Conservation (phyloP, 2,888 invertebrate genomes). For the Eristalis intricaria region DNA sequence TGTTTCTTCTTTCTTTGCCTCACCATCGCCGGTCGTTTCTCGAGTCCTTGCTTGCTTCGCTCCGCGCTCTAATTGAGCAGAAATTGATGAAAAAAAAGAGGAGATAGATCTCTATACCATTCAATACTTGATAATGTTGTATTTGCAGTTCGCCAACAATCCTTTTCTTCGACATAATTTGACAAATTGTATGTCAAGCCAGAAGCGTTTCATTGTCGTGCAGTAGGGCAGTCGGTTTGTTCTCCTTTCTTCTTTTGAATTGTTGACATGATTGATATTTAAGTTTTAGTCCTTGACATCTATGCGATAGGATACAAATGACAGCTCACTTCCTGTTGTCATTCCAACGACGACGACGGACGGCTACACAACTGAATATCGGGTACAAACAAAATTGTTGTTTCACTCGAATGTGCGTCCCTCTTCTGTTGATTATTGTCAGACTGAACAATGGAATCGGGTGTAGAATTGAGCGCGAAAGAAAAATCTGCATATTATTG, state of each 20-base stretch:
- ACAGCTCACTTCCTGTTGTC: conserved; percentile 63
- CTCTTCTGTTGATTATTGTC: conserved; percentile 49
- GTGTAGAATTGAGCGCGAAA: neutral
- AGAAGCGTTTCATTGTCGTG: conserved; percentile 44
- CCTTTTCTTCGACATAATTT: conserved; percentile 65
- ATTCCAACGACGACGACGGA: conserved; percentile 50
- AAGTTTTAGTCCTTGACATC: conserved; percentile 70
- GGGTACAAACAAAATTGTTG: conserved; percentile 48
- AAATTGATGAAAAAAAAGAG: conserved; percentile 59
- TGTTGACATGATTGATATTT: conserved; percentile 71
- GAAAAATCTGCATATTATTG: conserved; percentile 40
- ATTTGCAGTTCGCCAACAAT: conserved; percentile 40
- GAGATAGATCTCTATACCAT: conserved; percentile 60
- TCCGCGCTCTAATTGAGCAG: conserved; percentile 40
- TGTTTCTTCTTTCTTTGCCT: conserved; percentile 26
- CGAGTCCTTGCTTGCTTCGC: neutral
- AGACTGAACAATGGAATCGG: conserved; percentile 34
- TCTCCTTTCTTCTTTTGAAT: conserved; percentile 52
- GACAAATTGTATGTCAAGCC: conserved; percentile 70
- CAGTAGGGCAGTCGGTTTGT: conserved; percentile 21
- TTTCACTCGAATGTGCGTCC: conserved; percentile 15
- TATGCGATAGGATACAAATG: conserved; percentile 66
- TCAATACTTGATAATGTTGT: conserved; percentile 68
- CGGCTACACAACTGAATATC: conserved; percentile 21
- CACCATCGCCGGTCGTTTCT: neutral